Evolutionary conservation across 2,888 invertebrate genomes (phyloP).

Genomic region (Stenoptilia bipunctidactyla): DNA sequence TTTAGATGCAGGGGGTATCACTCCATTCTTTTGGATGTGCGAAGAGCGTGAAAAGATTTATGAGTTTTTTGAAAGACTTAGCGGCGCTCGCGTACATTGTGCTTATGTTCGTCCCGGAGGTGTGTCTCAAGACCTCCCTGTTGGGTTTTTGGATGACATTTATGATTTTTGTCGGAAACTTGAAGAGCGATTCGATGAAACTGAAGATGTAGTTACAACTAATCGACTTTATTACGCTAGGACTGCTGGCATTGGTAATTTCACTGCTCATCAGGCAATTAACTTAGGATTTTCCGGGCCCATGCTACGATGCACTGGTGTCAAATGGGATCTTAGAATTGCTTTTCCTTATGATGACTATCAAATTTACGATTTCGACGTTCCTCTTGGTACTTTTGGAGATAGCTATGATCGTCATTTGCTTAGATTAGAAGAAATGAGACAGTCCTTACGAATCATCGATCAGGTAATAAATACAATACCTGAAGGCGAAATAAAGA

Average conservation of each 20-base stretch:
- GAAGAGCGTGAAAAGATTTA: constrained; percentile 90
- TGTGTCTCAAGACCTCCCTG: constrained; percentile 70
- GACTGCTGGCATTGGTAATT: constrained; percentile 79
- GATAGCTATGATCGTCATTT: constrained; percentile 88
- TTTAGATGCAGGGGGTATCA: constrained; percentile 88
- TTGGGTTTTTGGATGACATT: constrained; percentile 84
- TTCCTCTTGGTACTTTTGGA: constrained; percentile 84
- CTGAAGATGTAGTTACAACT: constrained; percentile 82
- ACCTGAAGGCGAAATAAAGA: constrained; percentile 82
- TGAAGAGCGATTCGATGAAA: constrained; percentile 83
- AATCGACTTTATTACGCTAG: constrained; percentile 78
- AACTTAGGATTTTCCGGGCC: constrained; percentile 78
- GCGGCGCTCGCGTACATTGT: constrained; percentile 87
- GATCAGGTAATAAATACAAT: constrained; percentile 87
- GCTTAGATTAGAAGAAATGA: constrained; percentile 77
- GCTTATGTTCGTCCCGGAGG: constrained; percentile 88
- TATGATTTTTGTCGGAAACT: constrained; percentile 77
- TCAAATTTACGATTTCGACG: constrained; percentile 85
- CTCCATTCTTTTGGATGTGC: constrained; percentile 92
- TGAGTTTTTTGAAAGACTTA: constrained; percentile 87
- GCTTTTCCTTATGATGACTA: constrained; percentile 88
- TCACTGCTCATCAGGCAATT: constrained; percentile 82
- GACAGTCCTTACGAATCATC: constrained; percentile 83
- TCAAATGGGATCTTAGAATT: constrained; percentile 91
- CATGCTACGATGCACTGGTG: constrained; percentile 84